These are phyloP conservation scores for Diplodus puntazzo DNA, from an alignment of 2,797 vertebrate species.

Conservation along the genomic window DNA sequence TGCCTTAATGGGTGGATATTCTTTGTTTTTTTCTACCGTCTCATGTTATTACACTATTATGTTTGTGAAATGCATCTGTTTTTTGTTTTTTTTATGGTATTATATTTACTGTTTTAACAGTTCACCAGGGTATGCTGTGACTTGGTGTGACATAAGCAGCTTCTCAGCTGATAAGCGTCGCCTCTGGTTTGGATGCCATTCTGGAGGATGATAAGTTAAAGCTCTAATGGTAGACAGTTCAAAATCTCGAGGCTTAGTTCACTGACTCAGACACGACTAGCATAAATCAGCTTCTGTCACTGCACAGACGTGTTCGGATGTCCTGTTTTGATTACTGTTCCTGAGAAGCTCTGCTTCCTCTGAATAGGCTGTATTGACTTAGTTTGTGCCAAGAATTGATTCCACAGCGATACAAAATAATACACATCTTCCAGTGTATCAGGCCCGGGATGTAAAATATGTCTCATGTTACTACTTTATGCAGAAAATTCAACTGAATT, in stretches of 20 bases:
- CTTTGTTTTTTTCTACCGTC: not conserved
- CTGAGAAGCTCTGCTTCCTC: slow-evolving; percentile 8
- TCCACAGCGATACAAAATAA: not conserved
- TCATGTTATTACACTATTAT: not conserved
- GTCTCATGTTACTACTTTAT: not conserved
- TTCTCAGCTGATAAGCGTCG: slow-evolving; percentile 1
- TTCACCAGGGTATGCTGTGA: not conserved
- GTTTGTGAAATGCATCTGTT: not conserved
- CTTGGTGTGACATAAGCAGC: not conserved
- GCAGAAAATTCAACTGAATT: not conserved
- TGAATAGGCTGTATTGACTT: not conserved
- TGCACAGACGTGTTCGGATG: not conserved
- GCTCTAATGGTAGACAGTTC: not conserved
- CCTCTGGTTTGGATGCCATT: not conserved
- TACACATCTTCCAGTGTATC: slow-evolving; percentile 10
- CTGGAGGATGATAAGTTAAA: not conserved
- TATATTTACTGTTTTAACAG: not conserved
- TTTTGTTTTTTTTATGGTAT: not conserved
- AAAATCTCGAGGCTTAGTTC: not conserved
- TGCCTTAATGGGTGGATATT: slow-evolving; percentile 50
- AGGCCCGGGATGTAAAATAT: not conserved
- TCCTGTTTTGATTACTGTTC: not conserved
- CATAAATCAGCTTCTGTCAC: not conserved
- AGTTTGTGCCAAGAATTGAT: not conserved
- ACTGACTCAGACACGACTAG: not conserved